Evolutionary conservation across 2,797 vertebrate species (phyloP), one percentile per base, ranked within the genome.

Genomic region (Geotrypetes seraphini): DNA sequence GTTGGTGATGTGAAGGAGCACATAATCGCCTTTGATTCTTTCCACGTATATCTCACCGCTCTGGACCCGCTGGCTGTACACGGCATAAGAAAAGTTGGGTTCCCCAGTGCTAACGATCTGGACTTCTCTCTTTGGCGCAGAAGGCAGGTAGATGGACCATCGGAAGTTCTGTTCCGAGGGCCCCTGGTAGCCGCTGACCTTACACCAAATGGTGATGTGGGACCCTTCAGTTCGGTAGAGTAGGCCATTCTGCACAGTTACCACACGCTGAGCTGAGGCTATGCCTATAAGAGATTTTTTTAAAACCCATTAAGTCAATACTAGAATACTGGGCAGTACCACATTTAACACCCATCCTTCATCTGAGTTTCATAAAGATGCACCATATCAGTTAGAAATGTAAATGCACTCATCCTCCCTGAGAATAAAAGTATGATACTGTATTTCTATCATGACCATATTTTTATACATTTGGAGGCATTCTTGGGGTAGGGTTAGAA

Each of bases 161-260:
- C 69, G 71, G 53, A 79, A 79, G 12, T 69, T 69, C 71, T 85
- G 82, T 46, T 79, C 65, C 0, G 66, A 16, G 0, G 76, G 60
- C 3, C 69, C 74, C 56, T 77, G 71, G 63, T 66, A 81, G 49
- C 79, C 69, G 0, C 73, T 79, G 41, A 85, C 82, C 3, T 78
- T 78, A 55, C 81, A 84, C 81, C 75, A 82, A 54, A 84, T 71
- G 8, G 69, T 83, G 50, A 81, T 5, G 31, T 83, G 78, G 31
- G 80, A 82, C 7, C 80, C 75, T 51, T 71, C 72, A 0, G 67
- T 72, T 41, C 81, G 78, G 52, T 76, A 79, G 3, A 84, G 40
- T 11, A 81, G 80, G 0, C 81, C 73, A 19, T 81, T 54, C 64
- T 85, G 81, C 12, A 85, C 59, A 0, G 53, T 21, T n/a, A 85